A percentile compares a stretch with the other conserved stretches of the same genome.
These are phyloP conservation scores for Eolophus roseicapilla DNA, from an alignment of 2,113 vertebrate genomes.

Conservation along the genomic window DNA sequence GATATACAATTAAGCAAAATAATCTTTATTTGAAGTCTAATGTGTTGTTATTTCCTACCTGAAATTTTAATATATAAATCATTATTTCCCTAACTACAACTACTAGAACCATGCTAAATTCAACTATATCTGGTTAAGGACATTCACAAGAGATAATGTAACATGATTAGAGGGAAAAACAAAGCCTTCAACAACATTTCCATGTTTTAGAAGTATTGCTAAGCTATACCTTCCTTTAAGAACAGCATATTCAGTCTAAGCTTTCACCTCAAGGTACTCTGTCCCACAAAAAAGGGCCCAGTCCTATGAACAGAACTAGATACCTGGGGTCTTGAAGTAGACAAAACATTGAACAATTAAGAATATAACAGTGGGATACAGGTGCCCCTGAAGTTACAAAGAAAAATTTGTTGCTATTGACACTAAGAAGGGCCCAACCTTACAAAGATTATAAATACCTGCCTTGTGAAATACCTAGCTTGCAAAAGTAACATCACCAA, in stretches of 20 bases:
- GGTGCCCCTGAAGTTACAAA: not conserved
- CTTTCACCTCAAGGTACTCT: not conserved
- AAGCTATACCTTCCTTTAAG: not conserved
- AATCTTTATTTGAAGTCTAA: not conserved
- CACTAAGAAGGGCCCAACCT: not conserved
- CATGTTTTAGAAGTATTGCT: not conserved
- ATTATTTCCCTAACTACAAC: not conserved
- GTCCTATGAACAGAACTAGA: not conserved
- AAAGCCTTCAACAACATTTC: not conserved
- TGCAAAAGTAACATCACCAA: not conserved
- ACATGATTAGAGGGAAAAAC: not conserved
- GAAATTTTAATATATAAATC: not conserved
- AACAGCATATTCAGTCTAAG: not conserved
- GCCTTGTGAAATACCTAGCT: not conserved
- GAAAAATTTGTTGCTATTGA: not conserved
- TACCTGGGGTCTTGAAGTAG: not conserved
- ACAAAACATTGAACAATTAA: not conserved
- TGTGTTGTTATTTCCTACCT: not conserved
- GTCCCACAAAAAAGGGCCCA: not conserved
- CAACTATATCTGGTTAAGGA: not conserved
- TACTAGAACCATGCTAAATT: not conserved
- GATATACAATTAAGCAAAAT: not conserved
- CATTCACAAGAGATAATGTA: not conserved
- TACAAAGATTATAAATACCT: not conserved
- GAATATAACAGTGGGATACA: not conserved